Conservation (phyloP, 1,140 invertebrate genomes). For the Pogonomyrmex californicus region DNA sequence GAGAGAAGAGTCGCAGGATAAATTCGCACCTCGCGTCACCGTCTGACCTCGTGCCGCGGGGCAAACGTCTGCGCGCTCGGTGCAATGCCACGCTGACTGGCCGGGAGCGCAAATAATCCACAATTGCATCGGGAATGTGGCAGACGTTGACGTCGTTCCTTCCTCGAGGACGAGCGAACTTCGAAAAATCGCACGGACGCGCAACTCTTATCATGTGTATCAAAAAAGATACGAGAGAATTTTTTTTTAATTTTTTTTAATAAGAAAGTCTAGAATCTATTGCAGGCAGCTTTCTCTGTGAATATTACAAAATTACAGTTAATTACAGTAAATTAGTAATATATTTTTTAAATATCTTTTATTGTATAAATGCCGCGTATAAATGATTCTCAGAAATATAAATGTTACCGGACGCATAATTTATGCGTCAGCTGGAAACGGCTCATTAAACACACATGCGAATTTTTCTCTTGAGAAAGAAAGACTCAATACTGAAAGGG, state of each 20-base stretch:
- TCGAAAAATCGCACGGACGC: neutral
- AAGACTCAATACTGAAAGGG: conserved; percentile 37
- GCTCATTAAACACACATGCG: conserved; percentile 2
- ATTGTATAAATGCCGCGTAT: neutral
- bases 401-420: neutral
- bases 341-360: neutral
- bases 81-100: conserved; percentile 57
- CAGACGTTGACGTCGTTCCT: conserved; percentile 41
- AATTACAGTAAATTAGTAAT: no score
- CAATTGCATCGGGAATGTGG: conserved; percentile 63
- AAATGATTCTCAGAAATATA: neutral
- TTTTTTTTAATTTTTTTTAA: no score
- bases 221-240: neutral
- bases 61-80: conserved; percentile 49
- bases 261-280: neutral
- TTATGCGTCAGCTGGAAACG: neutral
- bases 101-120: conserved; percentile 63
- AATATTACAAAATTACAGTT: neutral
- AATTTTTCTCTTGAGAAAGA: conserved; percentile 43
- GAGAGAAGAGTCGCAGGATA: conserved; percentile 51
- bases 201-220: neutral
- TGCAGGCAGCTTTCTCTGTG: neutral
- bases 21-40: conserved; percentile 66
- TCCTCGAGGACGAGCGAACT: neutral
- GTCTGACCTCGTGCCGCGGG: conserved; percentile 59